Percentiles rank a stretch among this genome's conserved stretches.
These are phyloP conservation scores for Penaeus vannamei DNA, from an alignment of 1,140 invertebrate genomes.

Conservation along the genomic window DNA sequence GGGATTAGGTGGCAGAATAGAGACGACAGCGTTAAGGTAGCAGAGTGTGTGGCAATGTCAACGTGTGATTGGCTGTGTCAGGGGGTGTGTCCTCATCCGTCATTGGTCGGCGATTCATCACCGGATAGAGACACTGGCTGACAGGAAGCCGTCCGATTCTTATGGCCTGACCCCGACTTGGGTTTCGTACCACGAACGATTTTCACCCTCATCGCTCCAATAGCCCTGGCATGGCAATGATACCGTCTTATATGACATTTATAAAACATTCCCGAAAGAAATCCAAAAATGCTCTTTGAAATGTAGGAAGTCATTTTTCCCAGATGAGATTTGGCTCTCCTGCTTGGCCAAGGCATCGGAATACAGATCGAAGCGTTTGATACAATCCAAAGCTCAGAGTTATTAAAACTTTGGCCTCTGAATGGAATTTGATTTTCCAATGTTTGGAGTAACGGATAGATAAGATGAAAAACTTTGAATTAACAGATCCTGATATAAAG, in stretches of 20 bases:
- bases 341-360: constrained; percentile 28
- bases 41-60: constrained; percentile 61
- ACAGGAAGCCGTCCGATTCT: constrained; percentile 60
- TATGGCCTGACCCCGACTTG: constrained; percentile 39
- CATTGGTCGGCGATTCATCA: constrained; percentile 66
- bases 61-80: constrained; percentile 67
- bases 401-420: constrained; percentile 64
- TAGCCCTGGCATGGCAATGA: too few relatives aligned
- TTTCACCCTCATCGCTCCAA: constrained; percentile 6
- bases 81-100: constrained; percentile 66
- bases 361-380: constrained; percentile 62
- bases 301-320: background rate
- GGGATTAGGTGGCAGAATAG: constrained; percentile 29
- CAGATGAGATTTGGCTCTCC: background rate
- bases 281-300: too few relatives aligned
- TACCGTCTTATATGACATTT: too few relatives aligned
- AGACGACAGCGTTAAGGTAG: constrained; percentile 35
- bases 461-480: constrained; percentile 58
- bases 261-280: too few relatives aligned
- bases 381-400: constrained; percentile 65
- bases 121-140: constrained; percentile 66
- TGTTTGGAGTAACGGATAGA: constrained; percentile 48
- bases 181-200: background rate
- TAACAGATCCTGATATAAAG: constrained; percentile 53
- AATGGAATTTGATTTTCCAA: constrained; percentile 66